These are phyloP conservation scores for Platerodrilus igneus DNA, from an alignment of 2,888 invertebrate species.

Conservation along the genomic window DNA sequence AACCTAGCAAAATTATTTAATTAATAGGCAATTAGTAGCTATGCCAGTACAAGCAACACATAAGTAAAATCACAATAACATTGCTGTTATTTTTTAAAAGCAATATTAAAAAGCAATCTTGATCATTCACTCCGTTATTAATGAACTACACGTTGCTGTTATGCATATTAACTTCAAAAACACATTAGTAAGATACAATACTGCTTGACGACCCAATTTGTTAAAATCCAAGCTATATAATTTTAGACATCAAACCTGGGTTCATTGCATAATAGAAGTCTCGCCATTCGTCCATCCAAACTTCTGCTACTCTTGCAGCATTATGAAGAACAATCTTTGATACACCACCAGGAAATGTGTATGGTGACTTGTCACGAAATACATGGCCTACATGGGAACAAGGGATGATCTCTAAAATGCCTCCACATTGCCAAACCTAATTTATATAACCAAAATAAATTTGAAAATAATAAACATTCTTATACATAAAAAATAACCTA, in stretches of 20 bases:
- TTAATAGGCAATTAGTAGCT: too few species aligned
- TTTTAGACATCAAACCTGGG: constrained; percentile 68
- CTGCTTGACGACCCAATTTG: too few species aligned
- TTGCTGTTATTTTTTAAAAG: too few species aligned
- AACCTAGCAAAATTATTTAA: too few species aligned
- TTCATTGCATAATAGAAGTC: constrained; percentile 99
- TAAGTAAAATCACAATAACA: too few species aligned
- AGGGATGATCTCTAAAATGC: constrained; percentile 89
- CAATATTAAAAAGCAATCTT: too few species aligned
- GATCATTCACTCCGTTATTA: too few species aligned
- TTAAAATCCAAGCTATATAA: constrained; percentile 11
- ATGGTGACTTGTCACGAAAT: constrained; percentile 96
- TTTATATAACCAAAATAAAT: constrained; percentile 15
- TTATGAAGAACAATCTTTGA: constrained; percentile 96
- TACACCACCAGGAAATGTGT: constrained; percentile 98
- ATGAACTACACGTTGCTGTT: too few species aligned
- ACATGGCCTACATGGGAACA: constrained; percentile 97
- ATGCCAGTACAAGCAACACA: too few species aligned
- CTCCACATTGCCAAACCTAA: constrained; percentile 96
- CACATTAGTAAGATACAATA: too few species aligned
- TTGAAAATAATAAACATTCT: constrained; percentile 7
- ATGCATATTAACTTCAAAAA: too few species aligned
- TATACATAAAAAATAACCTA: constrained; percentile 8
- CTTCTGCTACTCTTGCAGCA: constrained; percentile 96
- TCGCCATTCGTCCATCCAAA: constrained; percentile 99